Percentiles rank a stretch among this genome's conserved stretches.
phyloP scores from a whole-genome alignment of 2,113 vertebrate genomes.

The Alouatta palliata region DNA sequence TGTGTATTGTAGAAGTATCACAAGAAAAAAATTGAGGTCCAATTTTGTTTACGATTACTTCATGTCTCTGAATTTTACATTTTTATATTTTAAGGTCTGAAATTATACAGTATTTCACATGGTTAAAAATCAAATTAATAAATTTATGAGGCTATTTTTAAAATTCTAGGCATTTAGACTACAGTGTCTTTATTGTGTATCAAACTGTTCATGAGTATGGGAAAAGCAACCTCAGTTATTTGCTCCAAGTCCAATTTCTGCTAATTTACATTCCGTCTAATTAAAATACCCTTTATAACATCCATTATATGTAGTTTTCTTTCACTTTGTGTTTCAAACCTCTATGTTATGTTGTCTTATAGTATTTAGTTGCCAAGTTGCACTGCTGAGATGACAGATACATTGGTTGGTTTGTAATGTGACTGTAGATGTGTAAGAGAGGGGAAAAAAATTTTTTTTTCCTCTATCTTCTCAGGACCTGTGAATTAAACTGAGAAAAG shows the following conservation, averaged over 20 bases:
- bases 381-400: neutral
- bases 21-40: neutral
- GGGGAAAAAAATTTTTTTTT: neutral
- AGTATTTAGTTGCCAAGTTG: neutral
- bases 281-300: conserved; percentile 38
- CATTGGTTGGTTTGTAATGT: neutral
- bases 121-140: neutral
- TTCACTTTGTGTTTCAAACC: neutral
- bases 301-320: neutral
- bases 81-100: neutral
- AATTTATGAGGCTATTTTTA: neutral
- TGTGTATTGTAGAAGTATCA: conserved; percentile 8
- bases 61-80: neutral
- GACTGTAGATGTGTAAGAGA: neutral
- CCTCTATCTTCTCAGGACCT: neutral
- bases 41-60: neutral
- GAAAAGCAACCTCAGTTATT: neutral
- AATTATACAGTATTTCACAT: neutral
- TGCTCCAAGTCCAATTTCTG: neutral
- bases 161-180: neutral
- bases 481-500: neutral
- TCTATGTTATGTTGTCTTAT: neutral
- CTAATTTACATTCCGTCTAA: conserved; percentile 32
- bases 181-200: neutral
- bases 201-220: neutral